A percentile compares a stretch with the other conserved stretches of the same genome.
Conservation (phyloP, 2,113 vertebrate species). For the Syrmaticus mikado region DNA sequence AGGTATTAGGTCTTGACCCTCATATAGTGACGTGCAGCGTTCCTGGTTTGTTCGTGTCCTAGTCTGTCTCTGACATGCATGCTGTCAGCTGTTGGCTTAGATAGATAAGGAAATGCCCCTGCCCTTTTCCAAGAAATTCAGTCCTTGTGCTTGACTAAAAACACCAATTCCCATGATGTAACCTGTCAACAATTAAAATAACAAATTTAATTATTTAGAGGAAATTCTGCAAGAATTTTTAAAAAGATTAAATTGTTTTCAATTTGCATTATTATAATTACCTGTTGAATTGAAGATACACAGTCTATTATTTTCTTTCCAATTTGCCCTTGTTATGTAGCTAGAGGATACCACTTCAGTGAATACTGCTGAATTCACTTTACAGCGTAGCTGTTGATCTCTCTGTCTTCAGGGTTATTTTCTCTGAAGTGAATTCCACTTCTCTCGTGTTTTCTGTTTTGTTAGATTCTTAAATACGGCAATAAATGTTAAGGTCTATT, state of each 20-base stretch:
- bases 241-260: background rate
- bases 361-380: background rate
- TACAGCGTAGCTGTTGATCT: background rate
- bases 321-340: background rate
- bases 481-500: slow-evolving; percentile 53
- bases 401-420: slow-evolving; percentile 7
- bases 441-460: slow-evolving; percentile 43
- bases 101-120: background rate
- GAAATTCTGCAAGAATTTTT: background rate
- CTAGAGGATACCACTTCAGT: background rate
- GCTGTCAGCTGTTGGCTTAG: background rate
- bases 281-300: background rate
- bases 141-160: background rate
- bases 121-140: background rate
- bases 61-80: background rate
- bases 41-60: background rate
- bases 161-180: background rate
- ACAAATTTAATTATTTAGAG: background rate
- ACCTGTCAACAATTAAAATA: background rate
- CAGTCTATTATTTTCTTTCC: background rate
- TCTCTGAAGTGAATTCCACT: slow-evolving; percentile 24
- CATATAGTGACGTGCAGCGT: accelerated
- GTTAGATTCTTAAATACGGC: slow-evolving; percentile 30
- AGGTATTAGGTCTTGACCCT: background rate
- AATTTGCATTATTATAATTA: background rate